phyloP scores from a whole-genome alignment of 1,140 invertebrate genomes.

The Drosophila willistoni region DNA sequence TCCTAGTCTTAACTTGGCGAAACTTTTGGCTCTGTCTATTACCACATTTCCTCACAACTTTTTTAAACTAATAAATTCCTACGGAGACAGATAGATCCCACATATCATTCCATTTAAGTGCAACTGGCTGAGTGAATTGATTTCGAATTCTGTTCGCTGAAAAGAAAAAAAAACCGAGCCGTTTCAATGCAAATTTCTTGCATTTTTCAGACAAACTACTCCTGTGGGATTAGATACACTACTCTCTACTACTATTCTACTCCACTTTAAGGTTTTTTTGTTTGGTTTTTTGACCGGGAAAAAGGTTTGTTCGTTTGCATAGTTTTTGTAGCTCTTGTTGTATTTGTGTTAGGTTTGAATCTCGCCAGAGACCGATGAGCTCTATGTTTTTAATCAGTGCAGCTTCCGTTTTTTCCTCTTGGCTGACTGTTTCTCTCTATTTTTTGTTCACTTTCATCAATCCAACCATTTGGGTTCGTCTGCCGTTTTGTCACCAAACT shows the following conservation, averaged over 20 bases:
- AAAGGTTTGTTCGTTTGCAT: background rate
- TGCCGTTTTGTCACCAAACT: background rate
- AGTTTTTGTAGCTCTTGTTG: background rate
- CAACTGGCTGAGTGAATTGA: slow-evolving; percentile 1
- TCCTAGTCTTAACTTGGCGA: too few species aligned
- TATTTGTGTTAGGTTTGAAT: slow-evolving; percentile 24
- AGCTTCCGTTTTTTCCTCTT: slow-evolving; percentile 58
- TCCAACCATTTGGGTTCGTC: slow-evolving; percentile 7
- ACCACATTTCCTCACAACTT: background rate
- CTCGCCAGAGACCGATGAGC: slow-evolving; percentile 43
- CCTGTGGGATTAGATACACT: background rate
- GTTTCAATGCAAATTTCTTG: slow-evolving; percentile 10
- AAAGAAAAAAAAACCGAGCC: background rate
- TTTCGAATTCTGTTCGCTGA: background rate
- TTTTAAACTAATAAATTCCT: background rate
- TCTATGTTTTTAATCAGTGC: slow-evolving; percentile 78
- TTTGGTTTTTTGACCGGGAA: slow-evolving; percentile 1
- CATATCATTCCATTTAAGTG: background rate
- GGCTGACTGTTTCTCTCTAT: background rate
- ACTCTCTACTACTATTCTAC: too few species aligned
- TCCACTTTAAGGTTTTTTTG: slow-evolving; percentile 23
- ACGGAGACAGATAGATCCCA: background rate
- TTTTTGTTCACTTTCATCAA: background rate
- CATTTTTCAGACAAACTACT: background rate
- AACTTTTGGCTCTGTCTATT: too few species aligned